phyloP scores from a whole-genome alignment of 2,888 invertebrate species.

The Dicycla oo region DNA sequence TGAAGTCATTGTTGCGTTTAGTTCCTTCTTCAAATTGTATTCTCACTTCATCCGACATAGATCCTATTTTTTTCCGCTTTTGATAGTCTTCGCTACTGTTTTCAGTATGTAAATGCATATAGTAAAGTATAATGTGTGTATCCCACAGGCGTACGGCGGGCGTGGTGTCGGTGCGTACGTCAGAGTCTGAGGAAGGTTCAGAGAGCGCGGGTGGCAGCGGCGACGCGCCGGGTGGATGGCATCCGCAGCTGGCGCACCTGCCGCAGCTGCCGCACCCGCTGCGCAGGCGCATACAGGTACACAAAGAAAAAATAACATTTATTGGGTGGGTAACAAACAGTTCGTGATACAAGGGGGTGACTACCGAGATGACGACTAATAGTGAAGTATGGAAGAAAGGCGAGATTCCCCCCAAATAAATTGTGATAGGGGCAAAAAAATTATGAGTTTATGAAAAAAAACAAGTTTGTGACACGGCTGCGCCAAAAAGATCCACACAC shows the following conservation, averaged over 20 bases:
- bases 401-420: no score
- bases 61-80: not conserved
- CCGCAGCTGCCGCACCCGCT: constrained; percentile 90
- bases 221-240: constrained; percentile 81
- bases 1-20: not conserved
- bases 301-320: not conserved
- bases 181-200: constrained; percentile 72
- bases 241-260: constrained; percentile 91
- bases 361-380: not conserved
- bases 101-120: not conserved
- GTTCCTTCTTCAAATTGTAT: not conserved
- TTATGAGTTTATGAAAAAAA: not conserved
- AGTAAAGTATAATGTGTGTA: not conserved
- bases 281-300: constrained; percentile 77
- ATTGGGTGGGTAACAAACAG: not conserved
- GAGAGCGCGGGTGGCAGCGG: constrained; percentile 51
- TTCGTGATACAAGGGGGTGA: not conserved
- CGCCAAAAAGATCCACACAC: not conserved
- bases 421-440: not conserved
- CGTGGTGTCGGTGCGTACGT: constrained; percentile 84
- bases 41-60: not conserved
- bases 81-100: not conserved
- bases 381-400: no score
- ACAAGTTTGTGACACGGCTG: not conserved
- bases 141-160: constrained; percentile 74